Evolutionary conservation across 1,140 invertebrate species (phyloP).

Genomic region (Hydropsyche tenuis): DNA sequence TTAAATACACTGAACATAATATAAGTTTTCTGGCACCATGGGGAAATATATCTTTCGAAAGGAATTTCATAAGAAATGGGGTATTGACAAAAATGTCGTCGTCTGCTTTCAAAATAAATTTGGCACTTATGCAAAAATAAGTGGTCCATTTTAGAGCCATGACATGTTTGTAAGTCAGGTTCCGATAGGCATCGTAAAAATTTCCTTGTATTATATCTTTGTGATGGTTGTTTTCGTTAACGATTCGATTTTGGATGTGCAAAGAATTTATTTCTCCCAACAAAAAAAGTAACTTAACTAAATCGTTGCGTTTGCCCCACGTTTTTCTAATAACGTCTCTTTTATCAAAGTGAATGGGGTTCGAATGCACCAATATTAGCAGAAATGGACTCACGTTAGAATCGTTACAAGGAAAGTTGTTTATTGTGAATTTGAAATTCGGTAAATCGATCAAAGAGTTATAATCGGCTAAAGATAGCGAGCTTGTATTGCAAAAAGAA

Average conservation of each 20-base stretch:
- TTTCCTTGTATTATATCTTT: slow-evolving; percentile 80
- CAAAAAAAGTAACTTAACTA: slow-evolving; percentile 70
- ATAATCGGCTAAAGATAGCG: slow-evolving; percentile 55
- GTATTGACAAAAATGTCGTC: slow-evolving; percentile 82
- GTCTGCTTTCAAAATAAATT: slow-evolving; percentile 79
- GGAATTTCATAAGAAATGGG: slow-evolving; percentile 68
- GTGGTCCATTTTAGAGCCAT: slow-evolving; percentile 84
- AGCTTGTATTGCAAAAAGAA: neutral
- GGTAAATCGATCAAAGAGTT: slow-evolving; percentile 64
- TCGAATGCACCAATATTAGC: slow-evolving; percentile 73
- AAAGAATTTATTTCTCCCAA: slow-evolving; percentile 66
- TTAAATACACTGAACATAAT: slow-evolving; percentile 63
- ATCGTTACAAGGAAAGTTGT: slow-evolving; percentile 62
- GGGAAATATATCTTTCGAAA: slow-evolving; percentile 65
- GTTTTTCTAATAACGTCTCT: slow-evolving; percentile 70
- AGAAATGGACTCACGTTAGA: slow-evolving; percentile 59
- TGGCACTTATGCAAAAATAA: slow-evolving; percentile 71
- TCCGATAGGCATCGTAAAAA: slow-evolving; percentile 81
- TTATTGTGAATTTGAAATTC: slow-evolving; percentile 66
- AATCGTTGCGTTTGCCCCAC: slow-evolving; percentile 65
- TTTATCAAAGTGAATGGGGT: slow-evolving; percentile 68
- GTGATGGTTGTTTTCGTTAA: slow-evolving; percentile 67
- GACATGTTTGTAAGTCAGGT: slow-evolving; percentile 87
- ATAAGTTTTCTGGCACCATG: slow-evolving; percentile 67
- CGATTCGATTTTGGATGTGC: slow-evolving; percentile 59